phyloP scores from a whole-genome alignment of 1,140 invertebrate genomes.

The Augochlora pura region DNA sequence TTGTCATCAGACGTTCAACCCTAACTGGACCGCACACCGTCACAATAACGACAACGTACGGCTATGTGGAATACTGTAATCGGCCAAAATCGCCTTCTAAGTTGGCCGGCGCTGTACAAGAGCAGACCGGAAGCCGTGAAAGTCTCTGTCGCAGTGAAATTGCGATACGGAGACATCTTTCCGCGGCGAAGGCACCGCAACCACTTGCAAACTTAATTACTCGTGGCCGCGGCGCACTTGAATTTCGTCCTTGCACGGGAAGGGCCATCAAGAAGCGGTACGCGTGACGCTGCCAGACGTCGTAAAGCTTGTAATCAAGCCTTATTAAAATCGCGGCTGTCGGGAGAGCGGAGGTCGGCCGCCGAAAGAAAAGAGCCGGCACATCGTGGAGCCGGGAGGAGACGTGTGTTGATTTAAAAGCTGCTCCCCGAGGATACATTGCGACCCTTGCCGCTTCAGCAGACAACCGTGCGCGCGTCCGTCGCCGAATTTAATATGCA shows the following conservation, averaged over 20 bases:
- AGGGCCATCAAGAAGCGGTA: slow-evolving; percentile 44
- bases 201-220: slow-evolving; percentile 59
- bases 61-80: too few species aligned
- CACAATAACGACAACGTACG: too few species aligned
- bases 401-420: slow-evolving; percentile 30
- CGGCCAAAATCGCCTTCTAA: too few species aligned
- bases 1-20: too few species aligned
- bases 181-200: slow-evolving; percentile 19
- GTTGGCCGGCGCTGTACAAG: too few species aligned
- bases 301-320: slow-evolving; percentile 60
- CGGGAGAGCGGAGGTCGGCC: background rate
- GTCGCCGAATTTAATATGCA: slow-evolving; percentile 41
- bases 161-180: slow-evolving; percentile 20
- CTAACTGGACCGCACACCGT: too few species aligned
- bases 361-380: slow-evolving; percentile 12
- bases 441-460: slow-evolving; percentile 21
- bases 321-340: slow-evolving; percentile 57
- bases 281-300: slow-evolving; percentile 49
- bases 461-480: slow-evolving; percentile 15
- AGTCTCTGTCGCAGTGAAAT: background rate
- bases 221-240: slow-evolving; percentile 41
- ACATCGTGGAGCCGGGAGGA: slow-evolving; percentile 10
- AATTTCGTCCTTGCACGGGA: slow-evolving; percentile 22
- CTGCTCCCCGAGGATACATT: background rate
- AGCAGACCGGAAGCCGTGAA: background rate